Conservation (phyloP, 2,888 invertebrate genomes). For the Synanthedon myopaeformis region DNA sequence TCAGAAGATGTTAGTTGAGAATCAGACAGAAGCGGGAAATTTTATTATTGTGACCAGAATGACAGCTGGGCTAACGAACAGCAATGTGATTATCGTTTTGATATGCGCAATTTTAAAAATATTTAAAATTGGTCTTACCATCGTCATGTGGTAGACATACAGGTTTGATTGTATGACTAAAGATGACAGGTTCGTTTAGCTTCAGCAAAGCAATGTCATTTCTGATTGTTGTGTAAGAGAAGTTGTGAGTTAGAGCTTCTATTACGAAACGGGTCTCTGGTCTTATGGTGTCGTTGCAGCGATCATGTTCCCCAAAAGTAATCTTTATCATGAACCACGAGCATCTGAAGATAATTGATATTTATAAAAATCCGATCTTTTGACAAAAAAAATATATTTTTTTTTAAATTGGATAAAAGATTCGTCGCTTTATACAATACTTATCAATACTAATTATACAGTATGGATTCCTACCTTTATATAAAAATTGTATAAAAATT, state of each 20-base stretch:
- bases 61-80: too few relatives aligned
- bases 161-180: constrained; percentile 82
- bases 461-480: too few relatives aligned
- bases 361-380: too few relatives aligned
- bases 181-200: constrained; percentile 80
- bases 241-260: constrained; percentile 80
- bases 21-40: too few relatives aligned
- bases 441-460: too few relatives aligned
- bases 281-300: constrained; percentile 77
- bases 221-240: constrained; percentile 84
- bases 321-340: constrained; percentile 95
- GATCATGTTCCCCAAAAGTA: constrained; percentile 87
- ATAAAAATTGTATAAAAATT: too few relatives aligned
- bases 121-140: constrained; percentile 47
- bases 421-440: too few relatives aligned
- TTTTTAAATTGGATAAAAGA: too few relatives aligned
- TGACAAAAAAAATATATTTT: too few relatives aligned
- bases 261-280: constrained; percentile 82
- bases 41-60: too few relatives aligned
- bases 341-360: constrained; percentile 63
- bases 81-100: neutral
- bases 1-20: too few relatives aligned
- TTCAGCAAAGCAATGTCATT: constrained; percentile 86
- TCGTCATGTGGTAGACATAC: constrained; percentile 80
- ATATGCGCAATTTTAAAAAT: neutral